Base-by-base conservation (phyloP, 2,113 vertebrate species). In the Halcyon malimbica region DNA sequence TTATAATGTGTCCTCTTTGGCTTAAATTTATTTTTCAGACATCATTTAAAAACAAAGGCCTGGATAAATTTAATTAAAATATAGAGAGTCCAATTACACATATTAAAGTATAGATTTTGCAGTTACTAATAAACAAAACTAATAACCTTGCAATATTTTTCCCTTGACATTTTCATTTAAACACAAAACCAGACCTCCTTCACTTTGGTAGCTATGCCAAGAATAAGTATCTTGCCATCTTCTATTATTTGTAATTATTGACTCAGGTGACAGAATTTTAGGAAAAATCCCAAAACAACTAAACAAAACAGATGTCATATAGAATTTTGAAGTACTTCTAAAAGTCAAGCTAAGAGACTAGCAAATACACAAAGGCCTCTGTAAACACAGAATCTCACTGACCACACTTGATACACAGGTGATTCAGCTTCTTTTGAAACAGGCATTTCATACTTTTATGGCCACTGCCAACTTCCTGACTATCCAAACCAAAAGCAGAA, bases 361-460 rank as follows among this genome's bases (percentile, higher is more conserved):
- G 5, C 17, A 90, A 39, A 64, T 31, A 7, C 4, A 76, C 4
- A 69, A 74, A 73, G 8, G 21, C 11, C 24, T 33, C 39, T 51
- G 7, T 53, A 83, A 68, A 57, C 13, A 76, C 28, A 51, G 28
- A 71, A 42, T 62, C 19, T 81, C 33, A 26, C 3, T 31, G 37
- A 65, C 15, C 14, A 23, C 46, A 51, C 14, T 56, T 29, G 78
- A 53, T 7, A 28, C 3, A 25, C 2, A 51, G 11, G 4, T 63
- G 35, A 68, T 16, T 31, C 11, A 67, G 4, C 8, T 15, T 25
- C 9, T 1, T 85, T 67, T 79, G 29, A 60, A 75, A 48, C 3
- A 68, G 7, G 2, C 8, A 24, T 35, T 56, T 8, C 0, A 0
- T 23, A 28, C 1, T 5, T 35, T 4, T 15, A 31, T 20, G 19